Percentiles rank a stretch among this genome's conserved stretches.
These are phyloP conservation scores for Synanthedon formicaeformis DNA, from an alignment of 2,888 invertebrate genomes.

Conservation along the genomic window DNA sequence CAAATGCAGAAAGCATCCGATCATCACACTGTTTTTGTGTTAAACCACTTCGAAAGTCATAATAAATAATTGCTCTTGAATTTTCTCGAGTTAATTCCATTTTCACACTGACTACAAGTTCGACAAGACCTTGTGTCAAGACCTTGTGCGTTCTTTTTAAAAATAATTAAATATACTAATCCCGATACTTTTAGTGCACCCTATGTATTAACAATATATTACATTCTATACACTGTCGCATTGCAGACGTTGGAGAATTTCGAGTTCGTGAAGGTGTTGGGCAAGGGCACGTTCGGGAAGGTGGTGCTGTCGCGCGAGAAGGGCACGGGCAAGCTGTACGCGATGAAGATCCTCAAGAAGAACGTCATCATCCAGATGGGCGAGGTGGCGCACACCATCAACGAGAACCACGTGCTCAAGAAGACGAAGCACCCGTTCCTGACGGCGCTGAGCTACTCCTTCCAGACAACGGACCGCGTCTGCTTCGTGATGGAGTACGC, in stretches of 20 bases:
- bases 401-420: constrained; percentile 97
- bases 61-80: no score
- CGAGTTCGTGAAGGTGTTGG: constrained; percentile 97
- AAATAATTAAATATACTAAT: no score
- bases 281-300: constrained; percentile 99
- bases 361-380: constrained; percentile 98
- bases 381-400: constrained; percentile 98
- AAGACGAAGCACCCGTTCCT: constrained; percentile 98
- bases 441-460: constrained; percentile 98
- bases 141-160: no score
- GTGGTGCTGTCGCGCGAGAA: constrained; percentile 98
- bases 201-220: no score
- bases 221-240: no score
- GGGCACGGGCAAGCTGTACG: constrained; percentile 91
- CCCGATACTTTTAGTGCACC: no score
- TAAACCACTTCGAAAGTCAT: no score
- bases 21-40: no score
- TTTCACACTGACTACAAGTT: no score
- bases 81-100: no score
- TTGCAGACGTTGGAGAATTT: constrained; percentile 95
- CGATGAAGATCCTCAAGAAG: constrained; percentile 98
- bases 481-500: constrained; percentile 99
- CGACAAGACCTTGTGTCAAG: no score
- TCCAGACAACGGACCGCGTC: constrained; percentile 97
- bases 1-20: no score